phyloP scores from a whole-genome alignment of 1,140 invertebrate species.

The Drosophila tropicalis region DNA sequence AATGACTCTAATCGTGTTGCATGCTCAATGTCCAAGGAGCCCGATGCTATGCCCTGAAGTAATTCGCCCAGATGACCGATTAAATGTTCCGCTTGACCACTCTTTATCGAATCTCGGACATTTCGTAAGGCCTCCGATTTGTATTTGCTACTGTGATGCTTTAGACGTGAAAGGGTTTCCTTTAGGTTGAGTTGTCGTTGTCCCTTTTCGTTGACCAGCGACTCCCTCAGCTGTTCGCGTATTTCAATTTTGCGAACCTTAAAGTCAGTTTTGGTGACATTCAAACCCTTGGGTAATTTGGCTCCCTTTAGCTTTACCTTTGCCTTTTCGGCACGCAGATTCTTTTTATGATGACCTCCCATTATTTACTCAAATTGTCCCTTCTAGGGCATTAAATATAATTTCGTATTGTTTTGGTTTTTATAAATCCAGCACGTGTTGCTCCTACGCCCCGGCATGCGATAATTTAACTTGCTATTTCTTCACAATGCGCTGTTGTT shows the following conservation, averaged over 20 bases:
- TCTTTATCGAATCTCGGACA: conserved; percentile 87
- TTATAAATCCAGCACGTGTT: no score
- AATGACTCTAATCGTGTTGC: conserved; percentile 87
- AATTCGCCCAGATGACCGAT: conserved; percentile 87
- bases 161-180: conserved; percentile 89
- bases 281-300: conserved; percentile 90
- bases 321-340: conserved; percentile 89
- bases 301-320: conserved; percentile 90
- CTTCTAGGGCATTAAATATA: no score
- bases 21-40: conserved; percentile 89
- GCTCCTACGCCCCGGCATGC: no score
- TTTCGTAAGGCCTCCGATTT: conserved; percentile 88
- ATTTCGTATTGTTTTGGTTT: no score
- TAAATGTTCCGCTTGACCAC: conserved; percentile 82
- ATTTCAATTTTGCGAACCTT: conserved; percentile 94
- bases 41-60: conserved; percentile 87
- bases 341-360: conserved; percentile 87
- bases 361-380: conserved; percentile 25
- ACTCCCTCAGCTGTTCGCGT: conserved; percentile 89
- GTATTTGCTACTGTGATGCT: conserved; percentile 90
- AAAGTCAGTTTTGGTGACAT: conserved; percentile 93
- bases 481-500: no score
- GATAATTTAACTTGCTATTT: no score
- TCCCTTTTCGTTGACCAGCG: conserved; percentile 85
- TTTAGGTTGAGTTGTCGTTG: conserved; percentile 90